Conservation (phyloP, 92 coral and sea anemone species). For the Parazoanthus darwini region DNA sequence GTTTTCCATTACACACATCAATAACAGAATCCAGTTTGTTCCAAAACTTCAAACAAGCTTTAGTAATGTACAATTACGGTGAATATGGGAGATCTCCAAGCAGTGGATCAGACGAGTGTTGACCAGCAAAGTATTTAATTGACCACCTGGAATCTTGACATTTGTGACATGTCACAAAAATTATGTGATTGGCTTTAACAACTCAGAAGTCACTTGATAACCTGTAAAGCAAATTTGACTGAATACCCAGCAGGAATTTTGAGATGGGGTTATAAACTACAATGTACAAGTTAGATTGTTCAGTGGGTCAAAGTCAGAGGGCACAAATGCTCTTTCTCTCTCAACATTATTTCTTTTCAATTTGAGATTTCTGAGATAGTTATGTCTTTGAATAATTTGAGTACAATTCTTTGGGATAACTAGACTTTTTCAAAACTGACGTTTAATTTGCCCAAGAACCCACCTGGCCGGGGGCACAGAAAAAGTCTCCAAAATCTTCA, state of each 20-base stretch:
- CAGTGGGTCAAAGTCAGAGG: too few species aligned
- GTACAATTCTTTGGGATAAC: too few species aligned
- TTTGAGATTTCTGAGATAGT: too few species aligned
- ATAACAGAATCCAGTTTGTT: not conserved
- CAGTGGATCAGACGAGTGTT: not conserved
- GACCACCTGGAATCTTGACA: conserved; percentile 35
- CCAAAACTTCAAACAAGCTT: not conserved
- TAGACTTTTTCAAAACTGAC: too few species aligned
- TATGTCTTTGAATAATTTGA: too few species aligned
- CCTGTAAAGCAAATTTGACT: not conserved
- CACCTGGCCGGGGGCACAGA: too few species aligned
- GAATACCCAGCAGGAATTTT: not conserved
- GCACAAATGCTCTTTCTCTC: too few species aligned
- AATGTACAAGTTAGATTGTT: too few species aligned
- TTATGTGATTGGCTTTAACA: conserved; percentile 27
- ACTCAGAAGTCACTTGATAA: not conserved
- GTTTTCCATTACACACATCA: not conserved
- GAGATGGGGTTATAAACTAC: not conserved
- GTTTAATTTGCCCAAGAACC: too few species aligned
- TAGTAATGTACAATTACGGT: not conserved
- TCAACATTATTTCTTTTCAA: too few species aligned
- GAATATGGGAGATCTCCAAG: not conserved
- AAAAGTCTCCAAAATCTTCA: too few species aligned
- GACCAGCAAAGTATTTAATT: not conserved
- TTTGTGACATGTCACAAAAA: conserved; percentile 16